Conservation (phyloP, 2,113 vertebrate species). For the Anthoscopus minutus region DNA sequence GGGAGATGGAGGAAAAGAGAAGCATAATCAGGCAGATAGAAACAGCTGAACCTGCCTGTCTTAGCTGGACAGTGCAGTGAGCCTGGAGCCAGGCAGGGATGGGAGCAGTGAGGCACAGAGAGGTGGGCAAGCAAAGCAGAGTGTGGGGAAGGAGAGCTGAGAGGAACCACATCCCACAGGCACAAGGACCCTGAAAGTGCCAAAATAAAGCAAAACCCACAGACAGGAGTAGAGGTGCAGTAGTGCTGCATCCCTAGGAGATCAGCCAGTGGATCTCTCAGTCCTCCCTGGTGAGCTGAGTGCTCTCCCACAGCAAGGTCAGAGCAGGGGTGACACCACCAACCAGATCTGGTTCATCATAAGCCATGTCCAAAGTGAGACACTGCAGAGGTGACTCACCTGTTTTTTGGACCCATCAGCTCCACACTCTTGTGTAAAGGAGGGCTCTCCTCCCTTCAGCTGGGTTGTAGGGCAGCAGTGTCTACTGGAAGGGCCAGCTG, state of each 20-base stretch:
- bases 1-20: background rate
- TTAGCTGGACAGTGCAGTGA: background rate
- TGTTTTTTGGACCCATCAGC: background rate
- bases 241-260: too few species aligned
- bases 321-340: rapidly evolving
- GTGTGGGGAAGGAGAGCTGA: rapidly evolving
- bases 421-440: background rate
- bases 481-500: background rate
- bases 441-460: rapidly evolving
- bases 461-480: background rate
- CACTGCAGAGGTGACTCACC: background rate
- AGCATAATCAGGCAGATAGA: background rate
- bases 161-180: background rate
- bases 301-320: background rate
- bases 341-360: too few species aligned
- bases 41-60: background rate
- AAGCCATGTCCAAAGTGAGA: rapidly evolving
- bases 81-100: background rate
- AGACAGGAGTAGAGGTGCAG: rapidly evolving
- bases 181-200: background rate
- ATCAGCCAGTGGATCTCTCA: background rate
- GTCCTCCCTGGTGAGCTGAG: rapidly evolving
- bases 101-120: rapidly evolving
- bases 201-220: background rate
- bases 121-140: background rate